phyloP scores from a whole-genome alignment of 1,140 invertebrate genomes.

The Magallana angulata region DNA sequence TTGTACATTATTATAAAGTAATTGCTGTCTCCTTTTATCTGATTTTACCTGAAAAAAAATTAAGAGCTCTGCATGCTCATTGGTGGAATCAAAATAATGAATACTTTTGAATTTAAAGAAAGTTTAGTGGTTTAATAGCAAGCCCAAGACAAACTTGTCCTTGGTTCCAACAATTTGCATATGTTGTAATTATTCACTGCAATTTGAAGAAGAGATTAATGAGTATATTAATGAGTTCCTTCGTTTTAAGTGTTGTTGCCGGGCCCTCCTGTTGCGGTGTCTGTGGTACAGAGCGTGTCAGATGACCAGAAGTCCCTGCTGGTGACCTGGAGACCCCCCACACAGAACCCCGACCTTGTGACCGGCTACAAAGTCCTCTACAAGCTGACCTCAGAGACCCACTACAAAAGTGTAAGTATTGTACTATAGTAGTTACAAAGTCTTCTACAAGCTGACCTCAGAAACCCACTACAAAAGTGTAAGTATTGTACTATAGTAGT shows the following conservation, averaged over 20 bases:
- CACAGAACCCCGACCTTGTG: slow-evolving; percentile 30
- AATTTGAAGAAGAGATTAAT: too few species aligned
- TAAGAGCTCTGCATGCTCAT: too few species aligned
- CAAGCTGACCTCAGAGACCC: slow-evolving; percentile 33
- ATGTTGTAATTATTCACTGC: too few species aligned
- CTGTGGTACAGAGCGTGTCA: background rate
- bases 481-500: too few species aligned
- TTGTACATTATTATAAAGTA: too few species aligned
- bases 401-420: slow-evolving; percentile 46
- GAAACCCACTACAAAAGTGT: slow-evolving; percentile 42
- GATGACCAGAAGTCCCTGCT: slow-evolving; percentile 13
- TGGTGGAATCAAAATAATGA: too few species aligned
- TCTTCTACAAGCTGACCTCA: slow-evolving; percentile 39
- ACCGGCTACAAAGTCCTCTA: slow-evolving; percentile 45
- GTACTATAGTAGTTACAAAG: background rate
- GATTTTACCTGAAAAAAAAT: too few species aligned
- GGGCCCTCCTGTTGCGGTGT: slow-evolving; percentile 43
- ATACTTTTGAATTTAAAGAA: too few species aligned
- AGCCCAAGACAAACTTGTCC: background rate
- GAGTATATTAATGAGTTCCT: background rate
- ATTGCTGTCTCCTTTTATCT: too few species aligned
- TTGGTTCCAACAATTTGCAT: too few species aligned
- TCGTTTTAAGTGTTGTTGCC: slow-evolving; percentile 45
- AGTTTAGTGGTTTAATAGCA: too few species aligned
- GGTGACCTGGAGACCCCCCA: slow-evolving; percentile 40